These are phyloP conservation scores for Aphelinus atriplicis DNA, from an alignment of 1,140 invertebrate species.

Conservation along the genomic window DNA sequence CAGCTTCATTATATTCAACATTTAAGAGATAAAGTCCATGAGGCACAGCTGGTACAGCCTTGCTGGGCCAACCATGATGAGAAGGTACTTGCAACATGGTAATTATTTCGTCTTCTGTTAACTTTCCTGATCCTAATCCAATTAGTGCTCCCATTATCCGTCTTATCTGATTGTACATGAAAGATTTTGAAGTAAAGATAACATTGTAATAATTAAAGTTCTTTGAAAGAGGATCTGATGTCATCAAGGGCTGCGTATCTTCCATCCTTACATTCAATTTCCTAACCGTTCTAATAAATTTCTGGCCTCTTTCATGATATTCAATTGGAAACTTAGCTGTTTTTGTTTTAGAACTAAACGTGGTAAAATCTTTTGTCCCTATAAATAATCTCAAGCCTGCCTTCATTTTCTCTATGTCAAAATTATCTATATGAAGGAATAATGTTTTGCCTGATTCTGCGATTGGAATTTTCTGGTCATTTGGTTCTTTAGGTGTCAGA, in stretches of 20 bases:
- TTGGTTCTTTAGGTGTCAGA: constrained; percentile 56
- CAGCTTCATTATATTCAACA: constrained; percentile 72
- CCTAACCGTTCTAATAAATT: constrained; percentile 44
- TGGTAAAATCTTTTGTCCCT: constrained; percentile 72
- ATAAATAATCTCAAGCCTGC: constrained; percentile 46
- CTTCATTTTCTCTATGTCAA: constrained; percentile 51
- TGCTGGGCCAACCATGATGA: constrained; percentile 70
- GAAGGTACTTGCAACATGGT: constrained; percentile 79
- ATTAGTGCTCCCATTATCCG: constrained; percentile 75
- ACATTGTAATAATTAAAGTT: constrained; percentile 74
- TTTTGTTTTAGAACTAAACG: constrained; percentile 67
- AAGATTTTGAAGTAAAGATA: constrained; percentile 69
- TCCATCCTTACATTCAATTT: constrained; percentile 64
- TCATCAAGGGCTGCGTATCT: constrained; percentile 60
- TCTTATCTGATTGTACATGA: constrained; percentile 79
- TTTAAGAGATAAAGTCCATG: constrained; percentile 75
- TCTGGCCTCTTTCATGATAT: too few species aligned
- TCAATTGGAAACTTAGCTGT: too few species aligned
- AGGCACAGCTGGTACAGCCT: constrained; percentile 66
- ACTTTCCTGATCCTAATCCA: constrained; percentile 67
- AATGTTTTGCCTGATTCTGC: constrained; percentile 44
- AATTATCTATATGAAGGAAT: constrained; percentile 33
- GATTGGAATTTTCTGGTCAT: constrained; percentile 49
- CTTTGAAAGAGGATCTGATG: constrained; percentile 52
- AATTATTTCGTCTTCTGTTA: constrained; percentile 71